Evolutionary conservation across 2,888 invertebrate species (phyloP), one percentile per base, ranked within the genome.

Genomic region (Macrophya annulata): DNA sequence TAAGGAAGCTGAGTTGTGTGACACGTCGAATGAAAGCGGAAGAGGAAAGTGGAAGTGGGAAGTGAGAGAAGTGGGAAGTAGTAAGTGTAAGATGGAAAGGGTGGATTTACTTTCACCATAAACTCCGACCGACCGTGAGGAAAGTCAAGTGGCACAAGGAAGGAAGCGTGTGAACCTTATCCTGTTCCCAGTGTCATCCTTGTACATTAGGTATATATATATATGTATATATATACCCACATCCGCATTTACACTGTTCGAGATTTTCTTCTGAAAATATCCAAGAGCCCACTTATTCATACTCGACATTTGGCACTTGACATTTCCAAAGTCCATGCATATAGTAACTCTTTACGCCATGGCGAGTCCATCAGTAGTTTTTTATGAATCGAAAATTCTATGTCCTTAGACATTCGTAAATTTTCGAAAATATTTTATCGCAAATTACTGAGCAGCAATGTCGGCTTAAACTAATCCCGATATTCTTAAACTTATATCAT

Each of bases 91-190:
- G 43, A 45, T 74, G 72, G n/a, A 74, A 74, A 21, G 21, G 31
- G 77, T 10, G 55, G 51, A 77, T 77, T 77, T 77, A 77, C 77
- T 55, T 51, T 77, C 77, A 37, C 77, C 77, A 77, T 77, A 55
- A 77, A 77, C 77, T 77, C 77, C 55, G 77, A 55, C 51, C 55
- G 48, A 55, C 48, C 37, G 77, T 77, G 77, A 55, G 72, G 55
- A 43, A 77, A 77, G 72, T 43, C 43, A 74, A 31, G 72, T 72
- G 72, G 72, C 15, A 12, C 21, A 45, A 21, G 21, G 21, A 45
- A 12, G 43, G 72, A 45, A 21, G 4, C 45, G 43, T 74, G 72
- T 45, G 72, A 45, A 74, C 43, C 37, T 40, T 31, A 31, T 74
- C 43, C 21, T 21, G 43, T 45, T 31, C 55, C 31, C n/a, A 15